phyloP scores from a whole-genome alignment of 2,888 invertebrate genomes.

The Trachelus iudaicus region DNA sequence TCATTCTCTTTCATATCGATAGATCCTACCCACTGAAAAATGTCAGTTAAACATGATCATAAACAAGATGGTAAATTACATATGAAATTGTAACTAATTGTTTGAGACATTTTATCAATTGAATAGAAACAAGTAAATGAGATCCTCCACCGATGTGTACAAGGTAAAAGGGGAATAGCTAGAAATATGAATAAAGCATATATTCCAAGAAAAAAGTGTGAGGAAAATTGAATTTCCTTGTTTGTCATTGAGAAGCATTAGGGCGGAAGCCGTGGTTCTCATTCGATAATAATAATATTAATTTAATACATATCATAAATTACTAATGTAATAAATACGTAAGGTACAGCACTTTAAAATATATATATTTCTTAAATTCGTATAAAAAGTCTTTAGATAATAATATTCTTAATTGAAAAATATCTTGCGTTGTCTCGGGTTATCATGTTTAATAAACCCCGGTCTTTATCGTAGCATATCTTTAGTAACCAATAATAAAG shows the following conservation, averaged over 20 bases:
- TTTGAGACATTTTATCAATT: background rate
- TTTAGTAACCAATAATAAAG: background rate
- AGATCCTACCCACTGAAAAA: constrained; percentile 83
- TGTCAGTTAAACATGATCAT: constrained; percentile 6
- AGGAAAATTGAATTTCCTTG: background rate
- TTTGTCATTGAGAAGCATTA: background rate
- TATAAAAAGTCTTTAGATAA: background rate
- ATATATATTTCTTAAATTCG: background rate
- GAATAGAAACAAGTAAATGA: background rate
- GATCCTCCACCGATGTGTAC: background rate
- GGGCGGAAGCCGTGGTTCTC: background rate
- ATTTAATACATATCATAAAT: background rate
- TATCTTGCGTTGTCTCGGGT: background rate
- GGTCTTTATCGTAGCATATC: background rate
- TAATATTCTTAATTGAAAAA: background rate
- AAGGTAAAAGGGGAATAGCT: background rate
- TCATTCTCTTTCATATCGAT: constrained; percentile 88
- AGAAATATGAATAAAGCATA: background rate
- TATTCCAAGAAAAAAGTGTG: background rate
- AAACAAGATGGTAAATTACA: background rate
- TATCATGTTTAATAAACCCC: background rate
- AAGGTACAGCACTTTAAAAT: background rate
- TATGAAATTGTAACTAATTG: background rate
- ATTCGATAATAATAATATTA: background rate
- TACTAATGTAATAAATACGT: background rate